Percentiles rank a stretch among this genome's conserved stretches.
Conservation (phyloP, 2,888 invertebrate species). For the Caenorhabditis wallacei region DNA sequence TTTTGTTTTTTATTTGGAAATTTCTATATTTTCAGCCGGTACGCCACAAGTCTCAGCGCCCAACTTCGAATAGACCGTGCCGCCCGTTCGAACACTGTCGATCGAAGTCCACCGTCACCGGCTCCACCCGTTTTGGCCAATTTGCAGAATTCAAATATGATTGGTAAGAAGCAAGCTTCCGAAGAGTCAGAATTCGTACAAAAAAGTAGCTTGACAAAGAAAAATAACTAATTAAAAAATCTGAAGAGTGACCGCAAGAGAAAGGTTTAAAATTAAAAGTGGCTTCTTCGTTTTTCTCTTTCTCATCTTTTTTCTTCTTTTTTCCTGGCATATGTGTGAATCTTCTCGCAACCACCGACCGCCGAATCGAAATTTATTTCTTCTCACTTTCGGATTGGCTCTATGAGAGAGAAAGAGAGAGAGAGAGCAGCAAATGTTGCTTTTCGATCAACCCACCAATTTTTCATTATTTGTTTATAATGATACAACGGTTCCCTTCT, state of each 20-base stretch:
- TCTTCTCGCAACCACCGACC: background rate
- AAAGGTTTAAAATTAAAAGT: conserved; percentile 46
- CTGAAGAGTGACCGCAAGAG: conserved; percentile 48
- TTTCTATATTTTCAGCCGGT: conserved; percentile 69
- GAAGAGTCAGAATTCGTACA: background rate
- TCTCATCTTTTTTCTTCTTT: background rate
- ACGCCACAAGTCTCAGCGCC: conserved; percentile 77
- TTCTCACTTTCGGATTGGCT: conserved; percentile 20
- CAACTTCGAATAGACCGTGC: conserved; percentile 75
- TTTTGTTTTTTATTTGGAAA: background rate
- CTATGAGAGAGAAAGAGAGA: background rate
- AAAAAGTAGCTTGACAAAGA: background rate
- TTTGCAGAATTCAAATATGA: conserved; percentile 69
- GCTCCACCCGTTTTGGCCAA: conserved; percentile 56
- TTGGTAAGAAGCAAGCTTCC: conserved; percentile 45
- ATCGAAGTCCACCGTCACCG: conserved; percentile 70
- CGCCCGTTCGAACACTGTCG: conserved; percentile 56
- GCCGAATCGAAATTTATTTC: conserved; percentile 23
- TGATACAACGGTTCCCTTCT: conserved; percentile 11
- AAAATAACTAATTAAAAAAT: conserved; percentile 37
- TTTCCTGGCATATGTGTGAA: conserved; percentile 21
- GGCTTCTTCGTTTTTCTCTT: background rate
- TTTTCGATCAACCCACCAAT: conserved; percentile 2
- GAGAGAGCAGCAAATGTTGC: conserved; percentile 38
- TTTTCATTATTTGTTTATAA: conserved; percentile 48